Percentiles rank a stretch among this genome's conserved stretches.
Conservation (phyloP, 2,797 vertebrate genomes). For the Loriculus beryllinus region DNA sequence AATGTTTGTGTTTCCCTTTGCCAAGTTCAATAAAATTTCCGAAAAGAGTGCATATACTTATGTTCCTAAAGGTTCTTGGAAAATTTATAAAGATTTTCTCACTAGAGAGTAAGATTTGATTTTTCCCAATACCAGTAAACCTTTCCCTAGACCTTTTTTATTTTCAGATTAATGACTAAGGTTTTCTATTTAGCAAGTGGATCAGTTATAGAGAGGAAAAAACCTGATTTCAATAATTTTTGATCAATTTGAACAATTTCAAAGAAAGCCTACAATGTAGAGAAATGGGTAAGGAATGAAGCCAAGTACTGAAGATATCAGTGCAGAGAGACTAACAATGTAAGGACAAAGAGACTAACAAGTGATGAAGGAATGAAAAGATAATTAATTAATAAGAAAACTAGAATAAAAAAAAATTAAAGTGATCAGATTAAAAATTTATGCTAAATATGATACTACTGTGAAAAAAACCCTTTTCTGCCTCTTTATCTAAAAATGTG, state of each 20-base stretch:
- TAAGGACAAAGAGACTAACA: background rate
- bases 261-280: background rate
- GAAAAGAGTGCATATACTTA: background rate
- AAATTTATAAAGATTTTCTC: background rate
- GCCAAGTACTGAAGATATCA: background rate
- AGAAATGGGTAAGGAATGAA: background rate
- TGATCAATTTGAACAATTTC: background rate
- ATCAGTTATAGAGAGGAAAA: background rate
- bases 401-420: background rate
- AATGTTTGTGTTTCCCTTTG: background rate
- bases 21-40: background rate
- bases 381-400: background rate
- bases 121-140: background rate
- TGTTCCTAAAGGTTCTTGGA: background rate
- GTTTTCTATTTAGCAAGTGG: background rate
- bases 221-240: background rate
- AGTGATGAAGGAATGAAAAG: background rate
- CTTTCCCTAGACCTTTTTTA: background rate
- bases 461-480: background rate
- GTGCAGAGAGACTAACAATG: background rate
- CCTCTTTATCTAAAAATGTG: background rate
- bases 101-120: background rate
- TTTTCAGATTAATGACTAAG: background rate
- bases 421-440: background rate
- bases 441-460: background rate